Evolutionary conservation across 2,113 vertebrate species (phyloP).

Genomic region (Dicerorhinus sumatrensis): DNA sequence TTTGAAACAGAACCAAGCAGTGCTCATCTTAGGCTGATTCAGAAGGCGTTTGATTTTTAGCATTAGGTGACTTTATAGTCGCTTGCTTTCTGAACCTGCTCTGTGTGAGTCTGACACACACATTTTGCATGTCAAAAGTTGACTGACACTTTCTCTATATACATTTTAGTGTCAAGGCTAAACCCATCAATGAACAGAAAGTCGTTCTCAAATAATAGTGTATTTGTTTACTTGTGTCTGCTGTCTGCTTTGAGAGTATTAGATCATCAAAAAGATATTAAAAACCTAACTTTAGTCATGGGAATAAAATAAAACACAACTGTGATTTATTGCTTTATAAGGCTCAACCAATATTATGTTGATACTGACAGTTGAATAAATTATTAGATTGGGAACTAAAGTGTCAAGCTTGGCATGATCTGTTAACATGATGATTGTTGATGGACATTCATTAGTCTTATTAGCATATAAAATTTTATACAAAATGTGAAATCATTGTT

Average conservation of each 20-base stretch:
- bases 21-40: background rate
- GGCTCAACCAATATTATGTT: background rate
- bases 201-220: conserved; percentile 15
- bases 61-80: conserved; percentile 50
- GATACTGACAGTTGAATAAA: background rate
- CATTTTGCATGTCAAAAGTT: conserved; percentile 59
- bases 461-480: background rate
- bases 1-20: background rate
- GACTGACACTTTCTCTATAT: conserved; percentile 47
- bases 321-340: conserved; percentile 23
- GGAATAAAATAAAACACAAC: conserved; percentile 28
- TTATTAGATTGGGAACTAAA: conserved; percentile 31
- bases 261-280: conserved; percentile 42
- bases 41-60: conserved; percentile 54
- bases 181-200: conserved; percentile 54
- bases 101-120: conserved; percentile 53
- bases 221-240: conserved; percentile 42
- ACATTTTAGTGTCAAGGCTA: conserved; percentile 65
- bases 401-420: background rate
- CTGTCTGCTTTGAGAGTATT: conserved; percentile 13
- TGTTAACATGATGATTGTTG: background rate
- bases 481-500: background rate
- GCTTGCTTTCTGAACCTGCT: conserved; percentile 56
- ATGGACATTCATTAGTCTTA: conserved; percentile 13
- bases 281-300: conserved; percentile 1